Percentiles rank a stretch among this genome's conserved stretches.
Evolutionary conservation across 2,797 vertebrate genomes (phyloP).

Genomic region (Lithobates pipiens): DNA sequence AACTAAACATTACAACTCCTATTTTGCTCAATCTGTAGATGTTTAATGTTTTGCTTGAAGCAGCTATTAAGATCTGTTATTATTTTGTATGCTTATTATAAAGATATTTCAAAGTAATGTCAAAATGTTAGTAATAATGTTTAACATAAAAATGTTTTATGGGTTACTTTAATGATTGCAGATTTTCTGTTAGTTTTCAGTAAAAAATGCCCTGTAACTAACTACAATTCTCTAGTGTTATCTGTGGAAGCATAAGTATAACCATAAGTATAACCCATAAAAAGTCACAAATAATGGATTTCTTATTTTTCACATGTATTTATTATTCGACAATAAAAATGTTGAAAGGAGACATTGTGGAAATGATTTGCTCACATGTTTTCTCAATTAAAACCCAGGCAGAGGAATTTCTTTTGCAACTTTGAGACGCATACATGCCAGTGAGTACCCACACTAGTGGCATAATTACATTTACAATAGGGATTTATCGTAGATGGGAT

Average conservation of each 20-base stretch:
- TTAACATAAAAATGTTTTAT: slow-evolving; percentile 32
- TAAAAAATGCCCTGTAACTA: slow-evolving; percentile 20
- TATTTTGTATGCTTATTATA: background rate
- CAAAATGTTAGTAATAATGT: background rate
- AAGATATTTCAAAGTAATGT: background rate
- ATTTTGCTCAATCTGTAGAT: no score
- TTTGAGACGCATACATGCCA: slow-evolving; percentile 18
- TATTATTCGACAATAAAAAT: slow-evolving; percentile 46
- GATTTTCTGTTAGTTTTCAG: slow-evolving; percentile 4
- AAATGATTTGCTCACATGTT: slow-evolving; percentile 40
- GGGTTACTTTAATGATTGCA: slow-evolving; percentile 21
- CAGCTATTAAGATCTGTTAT: background rate
- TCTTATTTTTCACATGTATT: slow-evolving; percentile 34
- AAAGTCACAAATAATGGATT: slow-evolving; percentile 28
- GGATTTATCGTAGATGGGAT: background rate
- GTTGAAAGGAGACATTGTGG: slow-evolving; percentile 23
- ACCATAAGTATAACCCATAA: slow-evolving; percentile 11
- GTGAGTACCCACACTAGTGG: slow-evolving; percentile 20
- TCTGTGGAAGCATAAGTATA: background rate
- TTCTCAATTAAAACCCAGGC: slow-evolving; percentile 43
- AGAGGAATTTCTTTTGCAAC: slow-evolving; percentile 39
- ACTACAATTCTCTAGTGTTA: slow-evolving; percentile 17
- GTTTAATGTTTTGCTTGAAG: no score
- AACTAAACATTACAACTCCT: no score
- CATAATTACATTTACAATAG: slow-evolving; percentile 17